Percentiles rank a stretch among this genome's conserved stretches.
Conservation (phyloP, 2,888 invertebrate species). For the Boloria selene region DNA sequence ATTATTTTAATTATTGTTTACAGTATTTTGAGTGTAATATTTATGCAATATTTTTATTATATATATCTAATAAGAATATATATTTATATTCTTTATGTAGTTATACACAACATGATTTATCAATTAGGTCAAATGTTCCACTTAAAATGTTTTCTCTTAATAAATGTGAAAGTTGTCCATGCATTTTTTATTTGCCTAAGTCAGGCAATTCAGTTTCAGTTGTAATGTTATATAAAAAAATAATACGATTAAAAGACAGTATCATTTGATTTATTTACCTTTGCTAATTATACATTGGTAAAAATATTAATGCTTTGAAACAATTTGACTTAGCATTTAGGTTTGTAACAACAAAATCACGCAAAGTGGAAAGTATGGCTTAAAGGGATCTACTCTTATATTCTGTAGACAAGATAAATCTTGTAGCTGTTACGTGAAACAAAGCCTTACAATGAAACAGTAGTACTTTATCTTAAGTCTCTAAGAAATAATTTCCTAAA, state of each 20-base stretch:
- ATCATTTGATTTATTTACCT: slow-evolving; percentile 81
- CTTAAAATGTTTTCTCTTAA: slow-evolving; percentile 49
- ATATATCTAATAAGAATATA: too few relatives aligned
- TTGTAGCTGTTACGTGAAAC: slow-evolving; percentile 56
- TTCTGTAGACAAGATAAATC: slow-evolving; percentile 49
- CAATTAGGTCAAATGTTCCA: slow-evolving; percentile 46
- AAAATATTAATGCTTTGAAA: slow-evolving; percentile 81
- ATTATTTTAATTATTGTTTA: slow-evolving; percentile 23
- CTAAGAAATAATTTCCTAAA: slow-evolving; percentile 77
- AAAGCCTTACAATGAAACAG: slow-evolving; percentile 69
- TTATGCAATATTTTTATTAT: slow-evolving; percentile 13
- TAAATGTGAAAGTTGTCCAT: slow-evolving; percentile 46
- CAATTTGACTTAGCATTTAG: slow-evolving; percentile 79
- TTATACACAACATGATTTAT: slow-evolving; percentile 29
- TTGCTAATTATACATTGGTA: slow-evolving; percentile 81
- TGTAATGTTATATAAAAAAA: slow-evolving; percentile 3
- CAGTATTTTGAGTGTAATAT: slow-evolving; percentile 27
- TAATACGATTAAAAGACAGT: slow-evolving; percentile 53
- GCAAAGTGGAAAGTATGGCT: slow-evolving; percentile 51
- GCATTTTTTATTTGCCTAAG: slow-evolving; percentile 23
- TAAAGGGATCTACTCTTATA: slow-evolving; percentile 57
- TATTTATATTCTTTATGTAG: too few relatives aligned
- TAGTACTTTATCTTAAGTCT: slow-evolving; percentile 76
- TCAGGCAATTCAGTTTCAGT: background rate
- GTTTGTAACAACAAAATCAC: slow-evolving; percentile 69